phyloP scores from a whole-genome alignment of 2,797 vertebrate genomes.

The Sciaenops ocellatus region DNA sequence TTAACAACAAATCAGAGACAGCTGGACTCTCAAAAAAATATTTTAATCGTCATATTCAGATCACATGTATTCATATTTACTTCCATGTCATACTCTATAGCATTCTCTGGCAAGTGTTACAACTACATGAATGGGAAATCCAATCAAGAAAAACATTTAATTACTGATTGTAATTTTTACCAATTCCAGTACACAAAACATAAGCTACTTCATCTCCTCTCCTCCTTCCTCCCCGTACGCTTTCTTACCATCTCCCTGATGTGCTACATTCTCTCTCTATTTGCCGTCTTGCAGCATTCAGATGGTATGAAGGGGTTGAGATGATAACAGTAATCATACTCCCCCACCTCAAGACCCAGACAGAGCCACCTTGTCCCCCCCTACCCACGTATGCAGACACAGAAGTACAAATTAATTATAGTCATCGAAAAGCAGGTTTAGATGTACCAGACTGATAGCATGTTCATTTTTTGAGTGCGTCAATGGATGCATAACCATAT shows the following conservation, averaged over 20 bases:
- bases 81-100: not conserved
- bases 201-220: not conserved
- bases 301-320: slow-evolving; percentile 43
- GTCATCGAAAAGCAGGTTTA: slow-evolving; percentile 39
- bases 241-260: not conserved
- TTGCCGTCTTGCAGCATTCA: slow-evolving; percentile 29
- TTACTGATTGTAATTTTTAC: not conserved
- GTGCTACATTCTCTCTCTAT: not conserved
- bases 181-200: not conserved
- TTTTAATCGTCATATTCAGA: not conserved
- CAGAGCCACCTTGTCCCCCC: not conserved
- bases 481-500: slow-evolving; percentile 2
- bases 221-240: not conserved
- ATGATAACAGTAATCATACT: slow-evolving; percentile 62
- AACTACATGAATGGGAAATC: not conserved
- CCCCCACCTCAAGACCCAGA: slow-evolving; percentile 24
- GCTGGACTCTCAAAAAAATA: not conserved
- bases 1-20: not conserved
- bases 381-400: slow-evolving; percentile 17
- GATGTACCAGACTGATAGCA: slow-evolving; percentile 1
- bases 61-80: not conserved
- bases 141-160: slow-evolving; percentile 2
- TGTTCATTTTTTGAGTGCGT: not conserved
- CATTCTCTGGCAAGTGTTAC: not conserved
- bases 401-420: slow-evolving; percentile 53